phyloP scores from a whole-genome alignment of 2,113 vertebrate genomes.

The Macaca fascicularis region T2T-MFA8v1.1 NC_088395.1:117621501-117622000 shows the following conservation, averaged over 20 bases:
- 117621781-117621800: not conserved
- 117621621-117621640: not conserved
- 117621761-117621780: not conserved
- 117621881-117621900: not conserved
- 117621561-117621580: not conserved
- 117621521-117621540: slow-evolving; percentile 18
- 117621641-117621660: not conserved
- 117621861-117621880: not conserved
- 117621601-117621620: slow-evolving; percentile 20
- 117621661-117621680: not conserved
- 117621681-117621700: not conserved
- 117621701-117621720: not conserved
- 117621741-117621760: not conserved
- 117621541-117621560: not conserved
- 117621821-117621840: slow-evolving; percentile 6
- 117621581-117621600: not conserved
- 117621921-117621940: not conserved
- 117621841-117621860: not conserved
- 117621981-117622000: not conserved
- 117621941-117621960: not conserved
- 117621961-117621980: not conserved
- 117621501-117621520: not conserved
- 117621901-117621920: not conserved
- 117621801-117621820: not conserved
- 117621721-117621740: not conserved